Percentiles rank a stretch among this genome's conserved stretches.
These are phyloP conservation scores for Cydia splendana DNA, from an alignment of 1,140 invertebrate species.

Conservation along the genomic window DNA sequence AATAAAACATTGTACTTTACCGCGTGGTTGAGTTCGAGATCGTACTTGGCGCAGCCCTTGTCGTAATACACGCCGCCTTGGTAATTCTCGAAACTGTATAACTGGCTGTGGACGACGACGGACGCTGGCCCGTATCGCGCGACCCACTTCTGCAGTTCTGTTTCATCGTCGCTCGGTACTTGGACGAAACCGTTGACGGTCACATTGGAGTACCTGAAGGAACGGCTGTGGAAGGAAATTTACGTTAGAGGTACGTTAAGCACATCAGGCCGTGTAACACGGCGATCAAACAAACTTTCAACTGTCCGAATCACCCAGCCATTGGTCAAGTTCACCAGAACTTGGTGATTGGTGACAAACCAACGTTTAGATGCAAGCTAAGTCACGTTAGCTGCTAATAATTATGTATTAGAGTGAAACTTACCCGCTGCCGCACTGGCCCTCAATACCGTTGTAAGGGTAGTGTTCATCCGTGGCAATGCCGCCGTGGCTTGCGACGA, in stretches of 20 bases:
- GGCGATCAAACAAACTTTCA: too few species aligned
- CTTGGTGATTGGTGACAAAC: too few species aligned
- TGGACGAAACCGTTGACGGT: slow-evolving; percentile 92
- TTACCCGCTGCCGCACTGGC: background rate
- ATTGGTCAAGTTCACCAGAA: too few species aligned
- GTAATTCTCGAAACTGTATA: slow-evolving; percentile 85
- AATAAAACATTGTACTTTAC: slow-evolving; percentile 66
- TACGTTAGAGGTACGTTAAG: too few species aligned
- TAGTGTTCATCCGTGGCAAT: slow-evolving; percentile 94
- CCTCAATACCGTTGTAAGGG: slow-evolving; percentile 62
- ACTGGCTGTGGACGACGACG: slow-evolving; percentile 96
- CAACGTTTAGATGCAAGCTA: too few species aligned
- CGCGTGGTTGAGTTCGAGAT: slow-evolving; percentile 89
- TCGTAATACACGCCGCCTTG: slow-evolving; percentile 83
- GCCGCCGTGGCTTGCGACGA: slow-evolving; percentile 90
- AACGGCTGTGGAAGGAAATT: slow-evolving; percentile 80
- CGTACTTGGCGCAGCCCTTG: slow-evolving; percentile 83
- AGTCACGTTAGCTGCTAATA: too few species aligned
- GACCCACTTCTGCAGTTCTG: slow-evolving; percentile 87
- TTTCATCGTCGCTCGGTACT: slow-evolving; percentile 86
- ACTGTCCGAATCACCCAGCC: too few species aligned
- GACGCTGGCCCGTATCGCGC: slow-evolving; percentile 94
- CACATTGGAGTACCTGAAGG: slow-evolving; percentile 86
- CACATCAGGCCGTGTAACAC: too few species aligned
- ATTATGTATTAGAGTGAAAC: too few species aligned